These are phyloP conservation scores for Percopsis omiscomaycus DNA, from an alignment of 2,797 vertebrate genomes.

Conservation along the genomic window DNA sequence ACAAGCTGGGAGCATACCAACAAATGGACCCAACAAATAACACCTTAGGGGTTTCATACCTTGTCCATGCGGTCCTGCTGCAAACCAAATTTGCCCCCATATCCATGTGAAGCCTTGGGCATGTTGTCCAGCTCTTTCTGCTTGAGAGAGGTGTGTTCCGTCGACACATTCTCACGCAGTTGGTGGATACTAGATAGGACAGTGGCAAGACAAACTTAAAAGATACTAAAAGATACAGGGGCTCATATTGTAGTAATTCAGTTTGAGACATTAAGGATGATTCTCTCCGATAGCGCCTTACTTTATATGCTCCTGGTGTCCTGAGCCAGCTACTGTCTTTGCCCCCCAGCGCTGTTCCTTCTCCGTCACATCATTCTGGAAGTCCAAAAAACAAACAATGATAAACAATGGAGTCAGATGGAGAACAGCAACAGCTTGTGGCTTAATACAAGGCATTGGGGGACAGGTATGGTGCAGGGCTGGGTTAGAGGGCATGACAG, in stretches of 20 bases:
- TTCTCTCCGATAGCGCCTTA: slow-evolving; percentile 61
- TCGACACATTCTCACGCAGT: slow-evolving; percentile 87
- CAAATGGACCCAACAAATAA: not conserved
- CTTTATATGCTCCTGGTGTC: slow-evolving; percentile 97
- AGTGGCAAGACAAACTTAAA: slow-evolving; percentile 4
- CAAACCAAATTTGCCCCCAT: slow-evolving; percentile 92
- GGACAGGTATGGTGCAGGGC: no score
- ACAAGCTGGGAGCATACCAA: not conserved
- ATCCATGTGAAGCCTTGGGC: slow-evolving; percentile 92
- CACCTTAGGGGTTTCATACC: slow-evolving; percentile 57
- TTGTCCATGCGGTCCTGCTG: slow-evolving; percentile 97
- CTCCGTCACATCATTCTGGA: slow-evolving; percentile 92
- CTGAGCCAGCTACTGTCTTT: slow-evolving; percentile 91
- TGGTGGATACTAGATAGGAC: slow-evolving; percentile 81
- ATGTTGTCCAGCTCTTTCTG: slow-evolving; percentile 86
- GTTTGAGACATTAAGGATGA: rapidly evolving
- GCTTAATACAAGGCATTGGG: no score
- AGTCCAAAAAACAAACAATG: slow-evolving; percentile 6
- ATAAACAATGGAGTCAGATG: not conserved
- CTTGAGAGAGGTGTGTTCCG: slow-evolving; percentile 88
- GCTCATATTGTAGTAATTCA: not conserved
- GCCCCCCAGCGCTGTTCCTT: slow-evolving; percentile 97
- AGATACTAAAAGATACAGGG: not conserved
- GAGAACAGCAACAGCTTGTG: not conserved
- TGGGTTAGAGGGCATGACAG: not conserved